phyloP scores from a whole-genome alignment of 2,888 invertebrate genomes.

The Lasioglossum pauxillum region DNA sequence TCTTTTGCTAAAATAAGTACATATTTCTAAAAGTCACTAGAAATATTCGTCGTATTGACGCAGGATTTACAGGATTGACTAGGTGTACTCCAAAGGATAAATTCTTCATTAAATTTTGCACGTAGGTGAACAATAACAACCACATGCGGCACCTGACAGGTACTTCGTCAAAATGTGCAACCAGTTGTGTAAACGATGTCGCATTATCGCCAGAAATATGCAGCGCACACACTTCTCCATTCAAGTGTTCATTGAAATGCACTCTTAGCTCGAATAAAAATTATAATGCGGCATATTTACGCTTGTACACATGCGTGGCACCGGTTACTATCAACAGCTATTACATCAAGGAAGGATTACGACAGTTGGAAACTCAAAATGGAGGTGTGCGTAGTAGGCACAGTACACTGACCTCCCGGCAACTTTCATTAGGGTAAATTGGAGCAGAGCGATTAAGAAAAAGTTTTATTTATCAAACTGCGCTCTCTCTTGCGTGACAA shows the following conservation, averaged over 20 bases:
- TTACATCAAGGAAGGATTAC: neutral
- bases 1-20: neutral
- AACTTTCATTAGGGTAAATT: slow-evolving; percentile 40
- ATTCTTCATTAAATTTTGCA: neutral
- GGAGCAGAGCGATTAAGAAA: slow-evolving; percentile 20
- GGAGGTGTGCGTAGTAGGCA: neutral
- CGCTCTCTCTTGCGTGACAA: slow-evolving; percentile 44
- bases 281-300: neutral
- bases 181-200: slow-evolving; percentile 6
- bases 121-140: neutral
- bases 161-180: neutral
- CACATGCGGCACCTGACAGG: neutral
- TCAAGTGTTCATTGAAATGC: neutral
- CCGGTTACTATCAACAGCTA: neutral
- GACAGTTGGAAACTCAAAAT: neutral
- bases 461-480: slow-evolving; percentile 34
- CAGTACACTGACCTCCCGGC: neutral
- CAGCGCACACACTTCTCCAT: neutral
- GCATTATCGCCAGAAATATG: neutral
- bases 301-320: neutral
- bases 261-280: slow-evolving; percentile 16
- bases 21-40: neutral
- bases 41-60: too few relatives aligned
- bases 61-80: too few relatives aligned
- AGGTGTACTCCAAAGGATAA: neutral